phyloP scores from a whole-genome alignment of 2,888 invertebrate genomes.

The Microctonus hyperodae region DNA sequence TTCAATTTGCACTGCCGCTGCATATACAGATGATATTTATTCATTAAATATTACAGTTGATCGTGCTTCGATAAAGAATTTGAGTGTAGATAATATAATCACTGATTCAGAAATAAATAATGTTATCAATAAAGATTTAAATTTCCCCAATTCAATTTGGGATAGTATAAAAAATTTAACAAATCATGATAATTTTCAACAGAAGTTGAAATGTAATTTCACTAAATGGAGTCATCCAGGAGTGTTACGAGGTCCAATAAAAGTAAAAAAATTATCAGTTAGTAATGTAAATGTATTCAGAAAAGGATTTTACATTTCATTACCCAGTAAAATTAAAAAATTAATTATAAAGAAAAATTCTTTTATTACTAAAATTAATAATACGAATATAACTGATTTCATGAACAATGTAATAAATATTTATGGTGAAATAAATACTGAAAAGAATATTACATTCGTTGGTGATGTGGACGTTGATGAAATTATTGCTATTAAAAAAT shows the following conservation, averaged over 20 bases:
- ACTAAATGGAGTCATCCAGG: slow-evolving; percentile 43
- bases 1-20: slow-evolving; percentile 38
- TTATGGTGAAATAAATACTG: slow-evolving; percentile 54
- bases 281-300: slow-evolving; percentile 34
- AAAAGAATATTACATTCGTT: slow-evolving; percentile 61
- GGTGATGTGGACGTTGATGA: slow-evolving; percentile 37
- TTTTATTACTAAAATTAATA: slow-evolving; percentile 60
- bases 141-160: too few species aligned
- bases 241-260: slow-evolving; percentile 39
- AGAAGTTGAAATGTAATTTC: background rate
- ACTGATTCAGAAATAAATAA: slow-evolving; percentile 41
- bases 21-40: slow-evolving; percentile 41
- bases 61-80: slow-evolving; percentile 37
- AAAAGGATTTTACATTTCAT: slow-evolving; percentile 36
- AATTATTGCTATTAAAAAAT: slow-evolving; percentile 61
- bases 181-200: too few species aligned
- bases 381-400: slow-evolving; percentile 56
- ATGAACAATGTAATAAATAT: slow-evolving; percentile 58
- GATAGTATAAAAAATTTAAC: too few species aligned
- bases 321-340: slow-evolving; percentile 42
- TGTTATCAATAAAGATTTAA: slow-evolving; percentile 33
- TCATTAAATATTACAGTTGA: slow-evolving; percentile 42
- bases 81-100: slow-evolving; percentile 41
- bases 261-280: slow-evolving; percentile 33
- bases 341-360: slow-evolving; percentile 56